Evolutionary conservation across 2,888 invertebrate species (phyloP).

Genomic region (Aquatica leii): DNA sequence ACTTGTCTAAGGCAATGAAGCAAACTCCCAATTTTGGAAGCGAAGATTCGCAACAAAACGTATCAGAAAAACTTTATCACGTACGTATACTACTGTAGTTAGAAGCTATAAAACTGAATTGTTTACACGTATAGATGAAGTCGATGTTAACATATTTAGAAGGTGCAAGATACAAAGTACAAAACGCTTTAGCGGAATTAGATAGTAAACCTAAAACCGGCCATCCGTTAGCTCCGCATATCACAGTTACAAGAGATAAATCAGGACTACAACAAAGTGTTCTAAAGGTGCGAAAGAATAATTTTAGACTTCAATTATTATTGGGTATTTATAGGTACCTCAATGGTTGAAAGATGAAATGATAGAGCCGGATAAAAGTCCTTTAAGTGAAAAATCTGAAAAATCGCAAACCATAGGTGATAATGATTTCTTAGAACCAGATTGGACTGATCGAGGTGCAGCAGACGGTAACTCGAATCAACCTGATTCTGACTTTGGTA

Average conservation of each 20-base stretch:
- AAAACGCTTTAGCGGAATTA: conserved; percentile 81
- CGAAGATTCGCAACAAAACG: conserved; percentile 90
- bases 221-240: conserved; percentile 86
- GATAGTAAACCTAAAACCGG: conserved; percentile 79
- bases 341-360: conserved; percentile 77
- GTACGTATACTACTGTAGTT: conserved; percentile 60
- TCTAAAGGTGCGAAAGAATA: conserved; percentile 69
- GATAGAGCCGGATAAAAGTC: conserved; percentile 59
- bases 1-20: conserved; percentile 85
- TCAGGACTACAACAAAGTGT: conserved; percentile 89
- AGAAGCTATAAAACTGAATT: too few species aligned
- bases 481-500: conserved; percentile 86
- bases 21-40: conserved; percentile 86
- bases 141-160: conserved; percentile 93
- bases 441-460: conserved; percentile 79
- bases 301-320: neutral
- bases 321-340: conserved; percentile 67
- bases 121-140: conserved; percentile 81
- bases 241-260: conserved; percentile 87
- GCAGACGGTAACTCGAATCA: conserved; percentile 88
- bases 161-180: conserved; percentile 88
- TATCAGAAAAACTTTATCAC: conserved; percentile 90
- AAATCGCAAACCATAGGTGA: conserved; percentile 59
- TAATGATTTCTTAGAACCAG: conserved; percentile 65
- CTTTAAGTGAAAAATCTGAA: conserved; percentile 55